Base-by-base conservation (phyloP, 1,140 invertebrate species). In the Drosophila triauraria region DNA sequence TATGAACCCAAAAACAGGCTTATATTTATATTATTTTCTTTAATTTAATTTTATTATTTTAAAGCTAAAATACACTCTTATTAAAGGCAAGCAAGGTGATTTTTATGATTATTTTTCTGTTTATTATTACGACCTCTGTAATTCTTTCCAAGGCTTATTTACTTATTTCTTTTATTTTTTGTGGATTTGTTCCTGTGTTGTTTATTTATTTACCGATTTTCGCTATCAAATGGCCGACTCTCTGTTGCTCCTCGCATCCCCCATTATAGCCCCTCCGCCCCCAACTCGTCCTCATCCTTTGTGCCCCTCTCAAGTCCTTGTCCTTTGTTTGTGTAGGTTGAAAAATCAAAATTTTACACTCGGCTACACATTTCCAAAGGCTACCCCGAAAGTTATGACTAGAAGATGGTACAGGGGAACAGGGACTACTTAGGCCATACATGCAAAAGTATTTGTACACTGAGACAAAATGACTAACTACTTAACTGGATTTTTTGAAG, bases 291-390 rank as follows among this genome's bases (percentile, higher is more conserved):
- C 50, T 2, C 8, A 27, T 44, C 30, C 43, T 46, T 32, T 64
- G 13, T 47, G 17, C 48, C 27, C 42, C 40, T 17, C 46, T 15
- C 0, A 46, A 42, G 44, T 44, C 65, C 15, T 68, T 7, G 13
- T n/a, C 38, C 40, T 47, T 44, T 75, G 61, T 69, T 75, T 84
- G 74, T 68, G 61, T 63, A 53, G 60, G 62, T 79, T 82, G 80
- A 88, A 87, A 87, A 87, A 87, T 87, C 83, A 87, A 87, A 87
- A 87, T 87, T 87, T 87, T 87, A 82, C 72, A 70, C 83, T 88
- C 64, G 65, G 72, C 80, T 87, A 75, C 80, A 87, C 84, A 87
- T 82, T 82, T 86, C 64, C 64, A 83, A 87, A 87, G 72, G 80
- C 72, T 78, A 59, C 68, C 72, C 68, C 72, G 71, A 78, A 87